Evolutionary conservation across 2,113 vertebrate species (phyloP).

Genomic region (Ornithorhynchus anatinus): DNA sequence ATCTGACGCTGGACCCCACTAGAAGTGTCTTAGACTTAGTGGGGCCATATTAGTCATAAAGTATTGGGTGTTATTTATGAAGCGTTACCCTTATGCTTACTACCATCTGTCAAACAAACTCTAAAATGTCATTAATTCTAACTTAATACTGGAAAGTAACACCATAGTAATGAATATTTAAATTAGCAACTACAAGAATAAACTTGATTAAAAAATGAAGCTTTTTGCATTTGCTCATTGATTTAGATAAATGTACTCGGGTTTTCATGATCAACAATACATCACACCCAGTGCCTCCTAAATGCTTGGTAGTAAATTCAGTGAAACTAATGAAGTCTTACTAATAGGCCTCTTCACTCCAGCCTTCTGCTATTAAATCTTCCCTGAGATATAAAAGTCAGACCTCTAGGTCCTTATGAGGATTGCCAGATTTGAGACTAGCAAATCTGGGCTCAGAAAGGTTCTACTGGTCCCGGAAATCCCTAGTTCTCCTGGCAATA

Average conservation of each 20-base stretch:
- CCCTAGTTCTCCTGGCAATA: background rate
- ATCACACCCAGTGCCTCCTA: background rate
- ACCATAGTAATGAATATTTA: background rate
- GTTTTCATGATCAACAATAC: background rate
- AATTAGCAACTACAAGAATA: constrained; percentile 14
- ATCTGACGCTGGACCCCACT: no score
- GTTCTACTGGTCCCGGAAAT: background rate
- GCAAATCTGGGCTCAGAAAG: no score
- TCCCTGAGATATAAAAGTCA: background rate
- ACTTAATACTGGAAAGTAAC: background rate
- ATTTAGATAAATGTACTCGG: background rate
- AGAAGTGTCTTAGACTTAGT: no score
- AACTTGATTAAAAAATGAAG: background rate
- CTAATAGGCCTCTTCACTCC: background rate
- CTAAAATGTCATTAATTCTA: background rate
- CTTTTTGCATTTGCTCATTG: background rate
- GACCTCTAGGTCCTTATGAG: background rate
- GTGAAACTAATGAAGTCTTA: background rate
- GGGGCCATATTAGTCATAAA: no score
- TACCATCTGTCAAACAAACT: background rate
- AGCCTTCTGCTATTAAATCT: background rate
- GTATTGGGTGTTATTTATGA: background rate
- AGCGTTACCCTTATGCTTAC: background rate
- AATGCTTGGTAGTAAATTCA: background rate
- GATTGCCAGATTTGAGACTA: background rate